These are phyloP conservation scores for Epinotia brunnichana DNA, from an alignment of 2,888 invertebrate species.

Conservation along the genomic window DNA sequence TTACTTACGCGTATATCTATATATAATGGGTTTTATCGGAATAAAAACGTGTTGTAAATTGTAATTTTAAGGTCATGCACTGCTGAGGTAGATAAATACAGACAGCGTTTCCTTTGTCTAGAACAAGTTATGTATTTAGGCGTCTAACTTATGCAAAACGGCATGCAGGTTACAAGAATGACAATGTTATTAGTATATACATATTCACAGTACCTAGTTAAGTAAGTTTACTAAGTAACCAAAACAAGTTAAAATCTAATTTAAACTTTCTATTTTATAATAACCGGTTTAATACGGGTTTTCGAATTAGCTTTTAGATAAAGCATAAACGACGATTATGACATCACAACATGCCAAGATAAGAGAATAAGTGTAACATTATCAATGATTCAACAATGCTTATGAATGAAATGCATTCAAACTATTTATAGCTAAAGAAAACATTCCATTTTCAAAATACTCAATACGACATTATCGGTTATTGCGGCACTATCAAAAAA, in stretches of 20 bases:
- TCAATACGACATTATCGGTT: conserved; percentile 11
- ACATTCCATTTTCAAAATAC: conserved; percentile 25
- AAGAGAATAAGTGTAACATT: conserved; percentile 25
- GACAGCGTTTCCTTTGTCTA: conserved; percentile 43
- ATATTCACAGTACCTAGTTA: conserved; percentile 4
- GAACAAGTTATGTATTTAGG: conserved; percentile 41
- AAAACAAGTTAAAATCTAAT: conserved; percentile 20
- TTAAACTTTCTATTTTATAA: conserved; percentile 24
- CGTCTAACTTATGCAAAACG: conserved; percentile 38
- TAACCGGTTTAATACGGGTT: conserved; percentile 14
- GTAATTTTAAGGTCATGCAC: conserved; percentile 35
- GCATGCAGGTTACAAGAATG: conserved; percentile 31
- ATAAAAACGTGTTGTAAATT: conserved; percentile 33
- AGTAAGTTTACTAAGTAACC: conserved; percentile 4
- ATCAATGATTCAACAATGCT: conserved; percentile 32
- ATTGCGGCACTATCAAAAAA: conserved; percentile 7
- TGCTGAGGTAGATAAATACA: conserved; percentile 34
- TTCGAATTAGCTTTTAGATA: conserved; percentile 20
- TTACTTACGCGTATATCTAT: neutral
- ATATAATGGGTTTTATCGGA: conserved; percentile 16
- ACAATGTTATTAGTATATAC: conserved; percentile 20
- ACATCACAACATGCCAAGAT: conserved; percentile 27
- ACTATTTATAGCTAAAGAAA: conserved; percentile 30
- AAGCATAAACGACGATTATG: conserved; percentile 20
- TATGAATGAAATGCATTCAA: conserved; percentile 38